Conservation (phyloP, 92 coral and sea anemone species). For the Blastomussa wellsi region DNA sequence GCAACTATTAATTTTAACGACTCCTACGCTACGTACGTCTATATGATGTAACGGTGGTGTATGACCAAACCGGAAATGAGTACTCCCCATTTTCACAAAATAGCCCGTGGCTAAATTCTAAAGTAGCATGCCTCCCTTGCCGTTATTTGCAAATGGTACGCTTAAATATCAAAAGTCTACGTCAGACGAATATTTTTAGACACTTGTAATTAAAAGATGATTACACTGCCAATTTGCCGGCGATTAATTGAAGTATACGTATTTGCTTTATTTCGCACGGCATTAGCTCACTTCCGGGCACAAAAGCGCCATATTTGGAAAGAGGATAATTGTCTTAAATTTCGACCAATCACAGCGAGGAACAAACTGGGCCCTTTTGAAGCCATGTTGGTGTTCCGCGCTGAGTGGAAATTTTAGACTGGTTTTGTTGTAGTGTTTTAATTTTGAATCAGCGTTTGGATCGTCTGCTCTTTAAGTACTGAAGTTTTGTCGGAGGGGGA, state of each 20-base stretch:
- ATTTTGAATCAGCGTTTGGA: background rate
- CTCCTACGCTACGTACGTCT: conserved; percentile 2
- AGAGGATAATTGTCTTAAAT: conserved; percentile 39
- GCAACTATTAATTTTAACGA: background rate
- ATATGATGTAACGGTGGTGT: background rate
- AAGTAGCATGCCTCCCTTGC: background rate
- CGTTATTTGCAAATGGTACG: background rate
- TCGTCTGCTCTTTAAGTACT: conserved; percentile 26
- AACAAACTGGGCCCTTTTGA: conserved; percentile 25
- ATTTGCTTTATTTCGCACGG: conserved; percentile 21
- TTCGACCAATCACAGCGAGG: conserved; percentile 60
- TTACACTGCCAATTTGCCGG: background rate
- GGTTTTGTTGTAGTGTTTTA: conserved; percentile 37
- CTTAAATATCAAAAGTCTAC: background rate
- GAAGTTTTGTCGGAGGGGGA: conserved; percentile 1
- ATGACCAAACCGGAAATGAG: conserved; percentile 22
- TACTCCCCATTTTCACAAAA: background rate
- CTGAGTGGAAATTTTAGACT: conserved; percentile 12
- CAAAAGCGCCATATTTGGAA: conserved; percentile 61
- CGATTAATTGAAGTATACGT: conserved; percentile 2
- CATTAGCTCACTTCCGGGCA: conserved; percentile 59
- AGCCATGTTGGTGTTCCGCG: conserved; percentile 46
- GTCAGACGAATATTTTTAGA: background rate
- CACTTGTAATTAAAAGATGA: background rate
- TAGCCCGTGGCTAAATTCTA: background rate